These are phyloP conservation scores for Alentia gelatinosa DNA, from an alignment of 2,888 invertebrate species.

Conservation along the genomic window DNA sequence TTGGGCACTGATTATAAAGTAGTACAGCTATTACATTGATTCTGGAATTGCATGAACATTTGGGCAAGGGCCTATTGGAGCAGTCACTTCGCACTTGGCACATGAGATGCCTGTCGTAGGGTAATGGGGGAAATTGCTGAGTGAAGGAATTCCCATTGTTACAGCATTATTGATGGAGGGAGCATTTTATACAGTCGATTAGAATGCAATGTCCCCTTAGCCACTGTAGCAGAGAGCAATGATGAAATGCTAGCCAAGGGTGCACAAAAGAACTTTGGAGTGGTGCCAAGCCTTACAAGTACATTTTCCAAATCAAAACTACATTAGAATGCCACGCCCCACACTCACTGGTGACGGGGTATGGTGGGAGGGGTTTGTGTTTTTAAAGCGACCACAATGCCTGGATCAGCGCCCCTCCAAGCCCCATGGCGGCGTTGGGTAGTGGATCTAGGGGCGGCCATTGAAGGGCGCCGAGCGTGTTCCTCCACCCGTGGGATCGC, in stretches of 20 bases:
- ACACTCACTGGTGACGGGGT: background rate
- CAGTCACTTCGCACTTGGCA: background rate
- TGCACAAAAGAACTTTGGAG: background rate
- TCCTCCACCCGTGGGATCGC: background rate
- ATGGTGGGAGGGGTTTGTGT: background rate
- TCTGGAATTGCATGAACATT: background rate
- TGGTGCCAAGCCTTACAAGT: constrained; percentile 4
- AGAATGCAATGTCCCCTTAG: background rate
- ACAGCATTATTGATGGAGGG: background rate
- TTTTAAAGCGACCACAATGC: background rate
- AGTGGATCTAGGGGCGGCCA: background rate
- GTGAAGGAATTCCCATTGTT: background rate
- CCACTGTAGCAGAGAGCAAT: background rate
- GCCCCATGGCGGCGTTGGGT: background rate
- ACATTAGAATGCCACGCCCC: constrained; percentile 6
- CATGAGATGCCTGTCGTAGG: background rate
- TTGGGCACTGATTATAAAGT: background rate
- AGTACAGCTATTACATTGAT: constrained; percentile 10
- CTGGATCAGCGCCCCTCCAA: background rate
- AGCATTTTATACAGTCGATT: background rate
- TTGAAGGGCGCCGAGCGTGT: background rate
- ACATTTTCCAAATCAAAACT: constrained; percentile 34
- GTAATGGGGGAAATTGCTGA: background rate
- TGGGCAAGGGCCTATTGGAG: background rate
- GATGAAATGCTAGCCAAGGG: background rate